Base-by-base conservation (phyloP, 1,140 invertebrate genomes). In the Cecropterus lyciades region DNA sequence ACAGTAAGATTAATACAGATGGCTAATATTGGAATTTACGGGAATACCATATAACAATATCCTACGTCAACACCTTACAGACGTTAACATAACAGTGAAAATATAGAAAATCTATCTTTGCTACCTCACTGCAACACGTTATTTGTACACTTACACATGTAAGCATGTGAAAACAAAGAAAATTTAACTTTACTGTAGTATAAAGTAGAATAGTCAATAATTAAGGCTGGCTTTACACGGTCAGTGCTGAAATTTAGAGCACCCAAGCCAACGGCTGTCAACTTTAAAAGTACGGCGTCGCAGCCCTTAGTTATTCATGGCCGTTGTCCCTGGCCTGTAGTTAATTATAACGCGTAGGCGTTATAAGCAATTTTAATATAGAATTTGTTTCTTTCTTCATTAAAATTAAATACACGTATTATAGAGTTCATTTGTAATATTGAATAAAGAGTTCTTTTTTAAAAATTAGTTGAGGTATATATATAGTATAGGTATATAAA, bases 261-360 rank as follows among this genome's bases (percentile, higher is more conserved):
- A 14, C 40, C n/a, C 40, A 43, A 9, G 15, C 64, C 42, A 45
- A 27, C 17, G 33, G 55, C 24, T 65, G 65, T 71, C 67, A 71
- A 68, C 72, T 69, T 69, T 66, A 52, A 48, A 62, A 71, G 33
- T 37, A 37, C 33, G 33, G 65, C 70, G 74, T 70, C 70, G 71
- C 49, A 69, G 56, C 59, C 48, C 67, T 85, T 77, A 85, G 72
- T 84, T 84, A 85, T 85, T 85, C 81, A 85, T 73, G 72, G 64
- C 60, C 49, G 55, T 53, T 75, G 78, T 79, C 70, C 80, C 73
- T 76, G 65, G 65, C 72, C 76, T 73, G 53, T 65, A 73, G 83
- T 85, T 85, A 85, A 85, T 85, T 85, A 85, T 85, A 74, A 77
- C 73, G 57, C 66, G 70, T 64, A 69, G 59, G 51, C 70, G 69